A percentile compares a stretch with the other conserved stretches of the same genome.
These are phyloP conservation scores for Chironomus striatipennis DNA, from an alignment of 1,140 invertebrate genomes.

Conservation along the genomic window DNA sequence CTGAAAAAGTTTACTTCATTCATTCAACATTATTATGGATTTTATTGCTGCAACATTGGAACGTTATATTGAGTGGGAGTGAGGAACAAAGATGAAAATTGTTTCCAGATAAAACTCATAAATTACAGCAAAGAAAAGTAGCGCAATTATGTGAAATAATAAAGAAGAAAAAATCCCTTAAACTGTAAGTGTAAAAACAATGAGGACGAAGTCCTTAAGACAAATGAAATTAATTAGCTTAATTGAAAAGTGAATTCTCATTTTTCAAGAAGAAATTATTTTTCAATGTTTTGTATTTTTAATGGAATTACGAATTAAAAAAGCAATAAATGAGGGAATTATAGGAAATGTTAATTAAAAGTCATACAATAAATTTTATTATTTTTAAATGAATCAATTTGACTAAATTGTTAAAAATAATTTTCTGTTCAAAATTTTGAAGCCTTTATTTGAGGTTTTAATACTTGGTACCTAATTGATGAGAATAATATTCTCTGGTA, in stretches of 20 bases:
- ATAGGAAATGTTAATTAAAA: too few species aligned
- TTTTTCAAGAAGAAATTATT: not conserved
- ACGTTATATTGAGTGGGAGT: not conserved
- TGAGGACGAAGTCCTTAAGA: not conserved
- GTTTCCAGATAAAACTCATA: not conserved
- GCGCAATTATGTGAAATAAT: not conserved
- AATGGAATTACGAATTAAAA: too few species aligned
- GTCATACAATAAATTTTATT: too few species aligned
- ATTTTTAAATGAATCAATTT: too few species aligned
- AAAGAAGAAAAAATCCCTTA: not conserved
- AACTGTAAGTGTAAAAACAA: too few species aligned
- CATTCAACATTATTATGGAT: not conserved
- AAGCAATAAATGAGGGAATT: too few species aligned
- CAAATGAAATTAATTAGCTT: constrained; percentile 18
- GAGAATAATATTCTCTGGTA: too few species aligned
- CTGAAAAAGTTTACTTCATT: not conserved
- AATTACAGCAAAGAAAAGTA: not conserved
- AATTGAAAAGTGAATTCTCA: constrained; percentile 18
- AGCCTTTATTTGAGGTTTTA: too few species aligned
- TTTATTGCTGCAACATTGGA: not conserved
- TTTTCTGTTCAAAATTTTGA: too few species aligned
- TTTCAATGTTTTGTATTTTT: not conserved
- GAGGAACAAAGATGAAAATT: not conserved
- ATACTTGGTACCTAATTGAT: too few species aligned
- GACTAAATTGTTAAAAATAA: too few species aligned